Evolutionary conservation across 2,888 invertebrate genomes (phyloP), one percentile per base, ranked within the genome.

Genomic region (Diarsia dahlii): DNA sequence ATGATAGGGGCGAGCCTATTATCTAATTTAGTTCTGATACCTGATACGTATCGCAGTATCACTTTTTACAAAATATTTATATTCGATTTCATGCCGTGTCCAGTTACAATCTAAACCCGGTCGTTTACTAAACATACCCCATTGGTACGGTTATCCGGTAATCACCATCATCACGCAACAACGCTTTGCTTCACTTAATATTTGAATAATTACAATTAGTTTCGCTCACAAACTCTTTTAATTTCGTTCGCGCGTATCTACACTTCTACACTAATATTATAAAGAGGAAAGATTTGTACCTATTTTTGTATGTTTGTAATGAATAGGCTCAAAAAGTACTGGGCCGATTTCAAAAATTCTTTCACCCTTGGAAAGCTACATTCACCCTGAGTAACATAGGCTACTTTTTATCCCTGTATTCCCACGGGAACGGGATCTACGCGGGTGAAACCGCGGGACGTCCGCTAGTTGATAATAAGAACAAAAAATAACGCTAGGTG

Each of bases 81-180:
- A 74, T 67, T 56, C n/a, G 28, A 54, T 62, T 65, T 56, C 23
- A 54, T 64, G 34, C 12, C 5, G 4, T n/a, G 18, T 39, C 20
- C 9, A 23, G 48, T 52, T 71, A 34, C 50, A 58, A 71, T 68
- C 34, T 70, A 39, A 66, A 39, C 66, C 46, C 10, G 34, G 18
- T 65, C 58, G 52, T 74, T 58, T 45, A 50, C 23, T 54, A 39
- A 58, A 23, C 45, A 39, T 15, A n/a, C 23, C 23, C 50, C n/a
- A 60, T 63, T n/a, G 20, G 10, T 66, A 28, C 56, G 12, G 34
- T 48, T 48, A 60, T 50, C 15, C 56, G 12, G 34, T 48, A 52
- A 60, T 50, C 15, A 68, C 18, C 15, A 50, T 20, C 4, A 63
- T 46, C 81, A 81, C 81, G 78, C 81, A 34, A 81, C 58, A 23